Evolutionary conservation across 2,113 vertebrate species (phyloP).

Genomic region (Dicerorhinus sumatrensis): DNA sequence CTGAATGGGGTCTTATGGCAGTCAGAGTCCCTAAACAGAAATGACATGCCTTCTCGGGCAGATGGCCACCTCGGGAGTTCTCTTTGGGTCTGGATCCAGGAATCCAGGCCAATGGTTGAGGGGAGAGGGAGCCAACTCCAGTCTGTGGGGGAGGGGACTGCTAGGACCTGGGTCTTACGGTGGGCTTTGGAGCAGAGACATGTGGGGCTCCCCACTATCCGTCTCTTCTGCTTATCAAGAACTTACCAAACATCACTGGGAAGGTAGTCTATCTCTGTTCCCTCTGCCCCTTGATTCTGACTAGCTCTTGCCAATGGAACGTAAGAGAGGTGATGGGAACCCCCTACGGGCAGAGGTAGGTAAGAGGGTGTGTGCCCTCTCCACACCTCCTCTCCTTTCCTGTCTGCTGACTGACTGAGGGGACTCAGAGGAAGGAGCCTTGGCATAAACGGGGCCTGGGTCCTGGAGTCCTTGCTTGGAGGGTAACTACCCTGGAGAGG

Average conservation of each 20-base stretch:
- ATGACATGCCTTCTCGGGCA: neutral
- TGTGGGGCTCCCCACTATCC: neutral
- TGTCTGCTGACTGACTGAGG: neutral
- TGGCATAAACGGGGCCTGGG: neutral
- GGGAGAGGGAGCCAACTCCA: neutral
- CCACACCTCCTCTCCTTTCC: neutral
- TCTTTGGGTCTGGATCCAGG: neutral
- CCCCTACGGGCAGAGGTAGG: neutral
- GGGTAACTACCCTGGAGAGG: neutral
- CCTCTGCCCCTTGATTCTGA: neutral
- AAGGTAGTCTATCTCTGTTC: neutral
- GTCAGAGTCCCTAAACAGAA: neutral
- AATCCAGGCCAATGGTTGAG: neutral
- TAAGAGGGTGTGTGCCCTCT: neutral
- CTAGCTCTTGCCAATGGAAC: neutral
- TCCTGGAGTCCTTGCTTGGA: neutral
- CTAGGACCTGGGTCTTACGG: neutral
- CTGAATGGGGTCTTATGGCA: neutral
- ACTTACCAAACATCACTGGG: neutral
- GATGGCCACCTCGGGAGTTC: neutral
- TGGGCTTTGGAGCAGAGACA: neutral
- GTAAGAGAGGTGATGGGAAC: neutral
- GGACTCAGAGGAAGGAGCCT: neutral
- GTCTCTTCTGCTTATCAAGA: neutral
- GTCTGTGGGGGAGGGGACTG: neutral